Percentiles rank a stretch among this genome's conserved stretches.
Evolutionary conservation across 2,797 vertebrate genomes (phyloP).

Genomic region (Sebastolobus alascanus): DNA sequence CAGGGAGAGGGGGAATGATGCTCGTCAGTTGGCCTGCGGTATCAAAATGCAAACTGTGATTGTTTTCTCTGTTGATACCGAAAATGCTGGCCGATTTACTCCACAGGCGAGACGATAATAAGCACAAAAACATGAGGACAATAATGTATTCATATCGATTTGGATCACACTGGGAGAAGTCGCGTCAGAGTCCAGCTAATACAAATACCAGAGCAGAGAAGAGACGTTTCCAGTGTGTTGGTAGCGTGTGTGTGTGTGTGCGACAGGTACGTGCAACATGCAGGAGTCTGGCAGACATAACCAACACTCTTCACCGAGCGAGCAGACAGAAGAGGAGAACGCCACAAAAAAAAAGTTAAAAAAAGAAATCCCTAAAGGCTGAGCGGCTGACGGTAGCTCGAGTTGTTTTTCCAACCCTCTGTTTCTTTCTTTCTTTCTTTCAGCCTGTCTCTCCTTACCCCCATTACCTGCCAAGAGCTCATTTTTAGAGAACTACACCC

Average conservation of each 20-base stretch:
- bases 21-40: slow-evolving; percentile 10
- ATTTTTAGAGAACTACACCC: slow-evolving; percentile 33
- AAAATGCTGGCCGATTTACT: background rate
- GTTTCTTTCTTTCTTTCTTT: slow-evolving; percentile 12
- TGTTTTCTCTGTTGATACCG: background rate
- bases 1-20: background rate
- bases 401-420: slow-evolving; percentile 58
- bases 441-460: slow-evolving; percentile 35
- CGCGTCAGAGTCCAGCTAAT: slow-evolving; percentile 19
- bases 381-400: slow-evolving; percentile 52
- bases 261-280: slow-evolving; percentile 52
- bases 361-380: slow-evolving; percentile 40
- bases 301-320: slow-evolving; percentile 35
- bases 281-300: slow-evolving; percentile 54
- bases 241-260: slow-evolving; percentile 30
- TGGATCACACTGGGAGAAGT: background rate
- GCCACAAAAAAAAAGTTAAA: background rate
- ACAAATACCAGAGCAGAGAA: slow-evolving; percentile 15
- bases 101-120: background rate
- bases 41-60: background rate
- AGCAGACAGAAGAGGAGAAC: slow-evolving; percentile 23
- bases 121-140: background rate
- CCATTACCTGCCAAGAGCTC: slow-evolving; percentile 53
- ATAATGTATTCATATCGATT: slow-evolving; percentile 11
- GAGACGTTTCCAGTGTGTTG: slow-evolving; percentile 9